These are phyloP conservation scores for Uria lomvia DNA, from an alignment of 2,113 vertebrate genomes.

Conservation along the genomic window DNA sequence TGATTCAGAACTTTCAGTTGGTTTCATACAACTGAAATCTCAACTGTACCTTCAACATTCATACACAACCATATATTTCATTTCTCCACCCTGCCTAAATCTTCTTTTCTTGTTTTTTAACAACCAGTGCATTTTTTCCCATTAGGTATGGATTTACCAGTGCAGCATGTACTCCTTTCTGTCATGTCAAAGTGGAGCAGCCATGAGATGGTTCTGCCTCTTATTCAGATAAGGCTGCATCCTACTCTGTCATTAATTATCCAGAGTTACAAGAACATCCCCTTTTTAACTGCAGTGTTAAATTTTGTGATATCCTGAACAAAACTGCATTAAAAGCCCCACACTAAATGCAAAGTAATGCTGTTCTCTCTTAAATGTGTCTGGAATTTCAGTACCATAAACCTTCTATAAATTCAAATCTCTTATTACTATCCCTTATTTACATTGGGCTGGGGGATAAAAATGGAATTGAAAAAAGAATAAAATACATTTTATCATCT, in stretches of 20 bases:
- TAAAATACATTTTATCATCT: not conserved
- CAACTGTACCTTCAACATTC: not conserved
- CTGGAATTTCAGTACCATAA: not conserved
- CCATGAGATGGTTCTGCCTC: not conserved
- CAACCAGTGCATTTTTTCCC: not conserved
- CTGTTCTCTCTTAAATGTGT: not conserved
- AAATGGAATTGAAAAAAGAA: not conserved
- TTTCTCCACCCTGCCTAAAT: not conserved
- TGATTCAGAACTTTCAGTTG: not conserved
- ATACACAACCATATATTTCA: not conserved
- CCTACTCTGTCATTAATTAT: not conserved
- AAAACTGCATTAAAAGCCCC: not conserved
- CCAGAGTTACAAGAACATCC: not conserved
- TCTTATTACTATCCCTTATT: not conserved
- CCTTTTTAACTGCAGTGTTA: not conserved
- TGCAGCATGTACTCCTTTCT: not conserved
- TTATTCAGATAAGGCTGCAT: not conserved
- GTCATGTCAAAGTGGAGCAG: not conserved
- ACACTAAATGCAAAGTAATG: not conserved
- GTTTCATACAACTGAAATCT: not conserved
- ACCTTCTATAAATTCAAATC: not conserved
- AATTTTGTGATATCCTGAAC: not conserved
- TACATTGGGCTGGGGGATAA: not conserved
- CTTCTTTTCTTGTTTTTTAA: not conserved
- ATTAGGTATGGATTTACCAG: not conserved